Conservation (phyloP, 2,888 invertebrate genomes). For the Temnothorax ravouxi region DNA sequence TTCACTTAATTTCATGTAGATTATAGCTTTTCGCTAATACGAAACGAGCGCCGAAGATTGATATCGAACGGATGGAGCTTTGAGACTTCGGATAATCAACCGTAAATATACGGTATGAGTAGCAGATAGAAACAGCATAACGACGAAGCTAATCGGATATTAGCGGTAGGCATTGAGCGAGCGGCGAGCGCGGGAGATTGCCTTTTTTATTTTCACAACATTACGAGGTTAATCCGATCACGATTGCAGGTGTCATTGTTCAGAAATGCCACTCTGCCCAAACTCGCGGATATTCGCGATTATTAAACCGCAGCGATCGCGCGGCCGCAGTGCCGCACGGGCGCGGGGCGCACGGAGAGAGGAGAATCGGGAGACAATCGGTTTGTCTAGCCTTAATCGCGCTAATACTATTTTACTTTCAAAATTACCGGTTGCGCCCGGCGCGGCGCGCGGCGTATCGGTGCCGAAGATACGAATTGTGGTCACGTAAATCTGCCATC, state of each 20-base stretch:
- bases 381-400: neutral
- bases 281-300: conserved; percentile 21
- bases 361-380: conserved; percentile 12
- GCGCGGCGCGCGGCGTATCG: conserved; percentile 8
- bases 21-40: neutral
- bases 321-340: neutral
- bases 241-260: conserved; percentile 29
- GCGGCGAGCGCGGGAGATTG: conserved; percentile 4
- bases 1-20: conserved; percentile 5
- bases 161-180: conserved; percentile 15
- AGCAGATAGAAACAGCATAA: neutral
- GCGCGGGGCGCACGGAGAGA: neutral
- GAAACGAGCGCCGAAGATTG: neutral
- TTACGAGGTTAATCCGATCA: conserved; percentile 24
- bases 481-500: conserved; percentile 49
- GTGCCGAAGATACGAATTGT: conserved; percentile 46
- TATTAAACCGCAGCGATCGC: conserved; percentile 46
- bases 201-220: conserved; percentile 9
- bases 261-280: neutral
- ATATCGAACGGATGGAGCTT: neutral
- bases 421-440: conserved; percentile 27
- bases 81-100: neutral
- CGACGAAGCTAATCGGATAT: neutral
- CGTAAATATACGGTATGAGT: conserved; percentile 15
- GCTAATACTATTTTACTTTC: conserved; percentile 30